Evolutionary conservation across 2,797 vertebrate species (phyloP), one percentile per base, ranked within the genome.

Genomic region (Tinamus major): DNA sequence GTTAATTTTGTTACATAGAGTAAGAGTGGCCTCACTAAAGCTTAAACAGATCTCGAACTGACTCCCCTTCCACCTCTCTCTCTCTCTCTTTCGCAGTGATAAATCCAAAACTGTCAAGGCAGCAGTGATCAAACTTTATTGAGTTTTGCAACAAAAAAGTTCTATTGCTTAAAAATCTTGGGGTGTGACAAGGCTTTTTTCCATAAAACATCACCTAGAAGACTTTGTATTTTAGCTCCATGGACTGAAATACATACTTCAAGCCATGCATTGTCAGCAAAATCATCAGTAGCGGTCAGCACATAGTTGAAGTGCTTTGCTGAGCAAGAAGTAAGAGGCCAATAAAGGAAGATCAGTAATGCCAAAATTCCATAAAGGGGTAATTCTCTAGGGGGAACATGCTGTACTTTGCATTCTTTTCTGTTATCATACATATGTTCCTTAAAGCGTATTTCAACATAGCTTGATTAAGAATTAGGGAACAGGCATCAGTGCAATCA

Each of bases 1-100:
- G 90, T 88, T 95, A 93, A 94, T 94, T 94, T 94, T 89, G 85
- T 85, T 76, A n/a, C 14, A 64, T 44, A 65, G 39, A 64, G 35
- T 46, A 49, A 37, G 95, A 91, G 44, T 7, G 29, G 74, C 27
- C 80, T 82, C 74, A 46, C 39, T 89, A 79, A 87, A 75, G 37
- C 59, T 90, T 35, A 67, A 81, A 39, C 18, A 87, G 49, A 51
- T 7, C 26, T 51, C 12, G 24, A 55, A 18, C 23, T 18, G 53
- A 65, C n/a, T 81, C 79, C 19, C 79, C 67, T 67, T 76, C 16
- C 62, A 63, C 33, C 41, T 21, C 27, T 23, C 35, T 13, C 27
- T 23, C 35, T 13, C 46, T 55, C 62, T 61, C 39, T 44, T 20
- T 21, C 35, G 26, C 11, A 61, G 39, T 12, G 56, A 46, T 85